Evolutionary conservation across 2,797 vertebrate species (phyloP).

Genomic region (Pangasius mekongensis): DNA sequence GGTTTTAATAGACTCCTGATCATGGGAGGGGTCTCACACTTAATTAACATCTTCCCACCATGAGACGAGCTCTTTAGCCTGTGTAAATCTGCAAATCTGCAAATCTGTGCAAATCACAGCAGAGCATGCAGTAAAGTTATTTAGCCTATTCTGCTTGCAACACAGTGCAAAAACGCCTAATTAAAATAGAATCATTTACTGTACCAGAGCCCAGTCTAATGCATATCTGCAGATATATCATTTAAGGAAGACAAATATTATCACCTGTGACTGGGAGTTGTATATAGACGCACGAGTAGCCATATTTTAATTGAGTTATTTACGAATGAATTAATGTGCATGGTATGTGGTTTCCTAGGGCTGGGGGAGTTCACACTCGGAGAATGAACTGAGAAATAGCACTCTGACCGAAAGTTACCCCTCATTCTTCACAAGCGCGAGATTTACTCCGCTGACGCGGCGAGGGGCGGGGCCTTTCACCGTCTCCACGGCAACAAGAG

Average conservation of each 20-base stretch:
- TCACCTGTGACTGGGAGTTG: neutral
- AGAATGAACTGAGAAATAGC: constrained; percentile 31
- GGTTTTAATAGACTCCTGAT: constrained; percentile 70
- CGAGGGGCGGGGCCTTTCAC: constrained; percentile 67
- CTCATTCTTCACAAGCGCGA: constrained; percentile 55
- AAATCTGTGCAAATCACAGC: neutral
- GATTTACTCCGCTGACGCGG: constrained; percentile 75
- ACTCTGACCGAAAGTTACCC: constrained; percentile 63
- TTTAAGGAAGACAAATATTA: neutral
- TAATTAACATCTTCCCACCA: constrained; percentile 65
- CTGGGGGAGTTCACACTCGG: neutral
- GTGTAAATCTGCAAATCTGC: neutral
- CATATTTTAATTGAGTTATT: neutral
- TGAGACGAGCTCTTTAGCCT: constrained; percentile 36
- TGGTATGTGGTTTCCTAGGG: neutral
- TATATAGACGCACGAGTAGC: neutral
- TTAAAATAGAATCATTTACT: neutral
- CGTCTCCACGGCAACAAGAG: constrained; percentile 74
- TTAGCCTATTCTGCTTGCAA: neutral
- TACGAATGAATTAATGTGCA: neutral
- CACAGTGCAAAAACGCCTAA: neutral
- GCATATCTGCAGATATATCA: neutral
- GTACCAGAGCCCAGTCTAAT: neutral
- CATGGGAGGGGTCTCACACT: constrained; percentile 75
- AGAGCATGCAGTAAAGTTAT: too few species aligned